phyloP scores from a whole-genome alignment of 2,113 vertebrate genomes.

The Glaucomys volans region DNA sequence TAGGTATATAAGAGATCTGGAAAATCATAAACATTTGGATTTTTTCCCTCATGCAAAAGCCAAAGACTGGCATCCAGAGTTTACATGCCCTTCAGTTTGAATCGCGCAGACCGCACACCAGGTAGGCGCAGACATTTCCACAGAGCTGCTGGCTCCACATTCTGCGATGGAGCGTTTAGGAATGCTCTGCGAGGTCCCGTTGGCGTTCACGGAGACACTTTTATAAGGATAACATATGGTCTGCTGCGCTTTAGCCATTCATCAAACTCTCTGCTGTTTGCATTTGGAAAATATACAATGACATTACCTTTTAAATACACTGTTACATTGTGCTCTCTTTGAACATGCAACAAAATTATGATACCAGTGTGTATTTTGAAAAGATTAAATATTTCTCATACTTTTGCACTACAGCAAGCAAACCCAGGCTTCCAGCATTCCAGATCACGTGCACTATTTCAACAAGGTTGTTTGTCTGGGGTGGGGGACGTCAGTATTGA shows the following conservation, averaged over 20 bases:
- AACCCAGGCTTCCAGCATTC: constrained; percentile 77
- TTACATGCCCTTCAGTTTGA: constrained; percentile 50
- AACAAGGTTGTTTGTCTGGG: constrained; percentile 69
- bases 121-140: constrained; percentile 37
- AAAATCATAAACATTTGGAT: constrained; percentile 63
- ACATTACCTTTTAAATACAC: constrained; percentile 74
- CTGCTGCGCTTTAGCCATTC: constrained; percentile 67
- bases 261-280: constrained; percentile 76
- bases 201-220: constrained; percentile 72
- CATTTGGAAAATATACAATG: constrained; percentile 81
- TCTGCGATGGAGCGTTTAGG: not conserved
- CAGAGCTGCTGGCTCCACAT: constrained; percentile 11
- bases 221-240: constrained; percentile 81
- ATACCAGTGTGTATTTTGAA: constrained; percentile 81
- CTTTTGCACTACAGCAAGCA: constrained; percentile 63
- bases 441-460: constrained; percentile 33
- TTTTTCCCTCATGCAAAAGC: constrained; percentile 43
- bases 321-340: constrained; percentile 64
- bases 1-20: not conserved
- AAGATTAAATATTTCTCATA: constrained; percentile 82
- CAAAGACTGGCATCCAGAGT: constrained; percentile 42
- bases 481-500: not conserved
- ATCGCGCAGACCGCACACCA: constrained; percentile 68
- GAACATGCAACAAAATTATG: constrained; percentile 75
- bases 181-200: constrained; percentile 54